These are phyloP conservation scores for Oceanites oceanicus DNA, from an alignment of 2,113 vertebrate species.

Conservation along the genomic window DNA sequence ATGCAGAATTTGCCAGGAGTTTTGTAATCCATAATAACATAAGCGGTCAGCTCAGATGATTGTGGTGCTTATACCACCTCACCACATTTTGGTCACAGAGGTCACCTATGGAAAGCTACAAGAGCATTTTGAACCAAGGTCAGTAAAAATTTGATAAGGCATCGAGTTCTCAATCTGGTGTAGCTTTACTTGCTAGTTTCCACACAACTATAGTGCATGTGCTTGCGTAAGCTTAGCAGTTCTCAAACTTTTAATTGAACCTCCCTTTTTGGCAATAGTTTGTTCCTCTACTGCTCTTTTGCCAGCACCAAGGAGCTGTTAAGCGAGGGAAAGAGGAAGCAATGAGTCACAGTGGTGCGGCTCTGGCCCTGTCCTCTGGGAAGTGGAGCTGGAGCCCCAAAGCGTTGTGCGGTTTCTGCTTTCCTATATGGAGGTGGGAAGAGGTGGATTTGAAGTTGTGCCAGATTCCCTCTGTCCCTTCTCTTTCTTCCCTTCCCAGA, in stretches of 20 bases:
- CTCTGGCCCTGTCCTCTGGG: not conserved
- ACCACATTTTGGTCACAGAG: not conserved
- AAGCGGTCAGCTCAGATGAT: not conserved
- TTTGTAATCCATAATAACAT: not conserved
- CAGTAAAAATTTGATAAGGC: not conserved
- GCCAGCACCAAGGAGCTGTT: not conserved
- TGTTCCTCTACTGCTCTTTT: not conserved
- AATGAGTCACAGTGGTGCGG: not conserved
- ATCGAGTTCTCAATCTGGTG: not conserved
- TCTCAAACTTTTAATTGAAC: not conserved
- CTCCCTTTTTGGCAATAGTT: not conserved
- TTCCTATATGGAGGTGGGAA: not conserved
- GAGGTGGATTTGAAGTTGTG: not conserved
- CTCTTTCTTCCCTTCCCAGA: not conserved
- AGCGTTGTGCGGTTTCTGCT: not conserved
- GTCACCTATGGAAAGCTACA: fast-evolving
- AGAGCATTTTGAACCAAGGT: not conserved
- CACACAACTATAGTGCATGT: not conserved
- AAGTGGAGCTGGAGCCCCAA: not conserved
- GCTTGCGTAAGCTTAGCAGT: not conserved
- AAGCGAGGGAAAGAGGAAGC: not conserved
- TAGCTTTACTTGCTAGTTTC: not conserved
- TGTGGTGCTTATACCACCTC: not conserved
- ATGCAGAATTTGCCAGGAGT: not conserved
- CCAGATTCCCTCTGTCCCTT: not conserved